A percentile compares a stretch with the other conserved stretches of the same genome.
Evolutionary conservation across 2,113 vertebrate species (phyloP).

Genomic region (Turnix velox): DNA sequence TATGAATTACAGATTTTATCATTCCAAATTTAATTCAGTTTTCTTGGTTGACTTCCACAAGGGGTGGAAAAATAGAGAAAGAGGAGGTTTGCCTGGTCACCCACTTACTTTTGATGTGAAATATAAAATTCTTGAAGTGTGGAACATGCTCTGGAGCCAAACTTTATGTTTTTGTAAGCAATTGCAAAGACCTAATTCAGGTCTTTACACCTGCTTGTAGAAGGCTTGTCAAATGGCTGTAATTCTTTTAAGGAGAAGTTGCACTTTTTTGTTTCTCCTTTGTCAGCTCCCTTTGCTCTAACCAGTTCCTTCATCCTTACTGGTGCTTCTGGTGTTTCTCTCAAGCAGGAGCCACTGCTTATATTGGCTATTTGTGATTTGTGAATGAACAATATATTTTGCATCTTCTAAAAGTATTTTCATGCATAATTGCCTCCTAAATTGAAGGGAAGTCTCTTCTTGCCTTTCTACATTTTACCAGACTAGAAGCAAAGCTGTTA

Average conservation of each 20-base stretch:
- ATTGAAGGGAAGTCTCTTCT: neutral
- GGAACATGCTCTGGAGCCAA: neutral
- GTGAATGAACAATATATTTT: neutral
- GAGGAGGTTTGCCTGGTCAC: constrained; percentile 45
- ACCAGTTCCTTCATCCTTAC: neutral
- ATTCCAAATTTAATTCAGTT: constrained; percentile 52
- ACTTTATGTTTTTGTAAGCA: neutral
- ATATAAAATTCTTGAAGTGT: constrained; percentile 14
- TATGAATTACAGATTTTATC: constrained; percentile 56
- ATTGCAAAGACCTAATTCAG: neutral
- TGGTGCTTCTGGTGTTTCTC: neutral
- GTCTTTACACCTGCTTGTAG: neutral
- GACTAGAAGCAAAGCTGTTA: neutral
- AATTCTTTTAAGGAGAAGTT: neutral
- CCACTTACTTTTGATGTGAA: constrained; percentile 4
- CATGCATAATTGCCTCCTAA: neutral
- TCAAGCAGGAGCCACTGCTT: neutral
- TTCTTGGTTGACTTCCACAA: constrained; percentile 37
- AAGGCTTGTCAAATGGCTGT: neutral
- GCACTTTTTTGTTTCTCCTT: neutral
- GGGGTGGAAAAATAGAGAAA: constrained; percentile 27
- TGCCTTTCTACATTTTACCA: neutral
- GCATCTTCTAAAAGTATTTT: neutral
- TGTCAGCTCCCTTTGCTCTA: neutral
- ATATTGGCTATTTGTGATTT: neutral